A percentile compares a stretch with the other conserved stretches of the same genome.
These are phyloP conservation scores for Palloptera scutellata DNA, from an alignment of 2,888 invertebrate species.

Conservation along the genomic window DNA sequence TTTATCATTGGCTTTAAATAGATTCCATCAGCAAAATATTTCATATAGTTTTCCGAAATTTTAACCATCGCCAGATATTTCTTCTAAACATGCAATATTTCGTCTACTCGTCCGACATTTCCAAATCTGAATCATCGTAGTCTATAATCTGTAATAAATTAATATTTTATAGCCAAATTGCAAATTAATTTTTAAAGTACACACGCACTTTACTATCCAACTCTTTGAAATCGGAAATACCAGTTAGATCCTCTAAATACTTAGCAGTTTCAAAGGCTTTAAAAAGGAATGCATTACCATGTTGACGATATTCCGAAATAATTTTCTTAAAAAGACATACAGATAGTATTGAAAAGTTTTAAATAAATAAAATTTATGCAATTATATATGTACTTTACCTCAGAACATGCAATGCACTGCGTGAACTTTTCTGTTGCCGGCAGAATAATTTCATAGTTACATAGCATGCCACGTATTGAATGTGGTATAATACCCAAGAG, in stretches of 20 bases:
- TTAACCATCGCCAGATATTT: no score
- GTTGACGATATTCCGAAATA: conserved; percentile 65
- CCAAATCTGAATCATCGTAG: conserved; percentile 59
- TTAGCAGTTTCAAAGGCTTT: conserved; percentile 82
- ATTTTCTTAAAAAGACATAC: conserved; percentile 55
- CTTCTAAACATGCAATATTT: no score
- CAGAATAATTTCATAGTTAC: conserved; percentile 79
- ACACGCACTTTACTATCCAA: conserved; percentile 67
- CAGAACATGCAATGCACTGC: conserved; percentile 93
- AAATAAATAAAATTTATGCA: neutral
- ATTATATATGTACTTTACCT: conserved; percentile 50
- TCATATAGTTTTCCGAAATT: no score
- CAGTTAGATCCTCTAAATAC: conserved; percentile 86
- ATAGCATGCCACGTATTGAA: conserved; percentile 90
- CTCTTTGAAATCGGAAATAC: conserved; percentile 73
- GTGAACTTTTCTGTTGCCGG: conserved; percentile 88
- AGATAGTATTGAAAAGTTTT: conserved; percentile 12
- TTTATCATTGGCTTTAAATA: no score
- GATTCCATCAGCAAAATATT: no score
- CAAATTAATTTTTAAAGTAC: neutral
- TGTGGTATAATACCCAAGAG: conserved; percentile 89
- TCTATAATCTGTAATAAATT: conserved; percentile 57
- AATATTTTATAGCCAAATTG: neutral
- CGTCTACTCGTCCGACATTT: conserved; percentile 51
- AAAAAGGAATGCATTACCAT: conserved; percentile 77